A percentile compares a stretch with the other conserved stretches of the same genome.
Evolutionary conservation across 1,140 invertebrate genomes (phyloP).

Genomic region (Drosophila pectinifera): DNA sequence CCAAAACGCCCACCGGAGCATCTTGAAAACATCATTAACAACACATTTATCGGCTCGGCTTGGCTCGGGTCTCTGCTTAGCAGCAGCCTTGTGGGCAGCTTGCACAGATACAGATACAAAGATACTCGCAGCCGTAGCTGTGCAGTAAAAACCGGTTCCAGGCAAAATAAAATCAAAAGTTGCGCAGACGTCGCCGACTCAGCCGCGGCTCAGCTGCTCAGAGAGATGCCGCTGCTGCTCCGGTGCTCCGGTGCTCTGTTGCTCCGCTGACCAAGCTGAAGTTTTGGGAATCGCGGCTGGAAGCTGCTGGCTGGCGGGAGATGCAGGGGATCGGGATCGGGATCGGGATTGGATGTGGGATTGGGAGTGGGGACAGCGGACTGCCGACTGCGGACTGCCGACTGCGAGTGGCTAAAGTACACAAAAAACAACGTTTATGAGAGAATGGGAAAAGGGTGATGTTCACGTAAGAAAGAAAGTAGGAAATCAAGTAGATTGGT

Average conservation of each 20-base stretch:
- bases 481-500: not conserved
- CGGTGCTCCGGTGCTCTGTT: conserved; percentile 20
- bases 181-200: conserved; percentile 61
- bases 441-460: not conserved
- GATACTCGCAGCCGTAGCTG: conserved; percentile 2
- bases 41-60: conserved; percentile 52
- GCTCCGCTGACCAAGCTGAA: conserved; percentile 62
- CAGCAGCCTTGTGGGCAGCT: conserved; percentile 60
- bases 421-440: conserved; percentile 22
- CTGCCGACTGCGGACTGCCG: not conserved
- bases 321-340: conserved; percentile 2
- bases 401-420: conserved; percentile 24
- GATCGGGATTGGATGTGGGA: not conserved
- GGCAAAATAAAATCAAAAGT: conserved; percentile 84
- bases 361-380: not conserved
- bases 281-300: conserved; percentile 34
- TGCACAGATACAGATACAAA: conserved; percentile 46
- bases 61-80: conserved; percentile 9
- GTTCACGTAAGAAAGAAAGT: not conserved
- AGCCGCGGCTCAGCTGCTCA: conserved; percentile 38
- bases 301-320: conserved; percentile 30
- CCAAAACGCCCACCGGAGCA: conserved; percentile 51
- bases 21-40: conserved; percentile 61
- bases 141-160: conserved; percentile 65
- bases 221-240: conserved; percentile 9